These are phyloP conservation scores for Xylocampa areola DNA, from an alignment of 2,888 invertebrate species.

Conservation along the genomic window DNA sequence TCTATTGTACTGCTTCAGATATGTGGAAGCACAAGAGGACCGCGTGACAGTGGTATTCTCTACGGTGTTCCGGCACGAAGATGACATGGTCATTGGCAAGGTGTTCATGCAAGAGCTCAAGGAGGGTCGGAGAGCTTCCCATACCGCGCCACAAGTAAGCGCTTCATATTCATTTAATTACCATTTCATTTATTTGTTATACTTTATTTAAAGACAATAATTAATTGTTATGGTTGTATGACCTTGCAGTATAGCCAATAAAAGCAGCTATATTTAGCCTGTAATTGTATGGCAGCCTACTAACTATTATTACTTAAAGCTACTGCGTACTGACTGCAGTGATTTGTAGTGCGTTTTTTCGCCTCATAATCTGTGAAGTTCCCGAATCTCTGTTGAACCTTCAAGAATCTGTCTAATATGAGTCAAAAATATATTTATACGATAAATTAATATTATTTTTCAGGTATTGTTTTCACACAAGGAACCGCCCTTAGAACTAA, in stretches of 20 bases:
- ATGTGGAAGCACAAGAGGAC: conserved; percentile 99
- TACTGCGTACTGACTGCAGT: no score
- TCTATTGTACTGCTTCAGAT: conserved; percentile 89
- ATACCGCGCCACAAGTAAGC: conserved; percentile 95
- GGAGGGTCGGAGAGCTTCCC: conserved; percentile 98
- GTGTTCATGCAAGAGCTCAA: conserved; percentile 99
- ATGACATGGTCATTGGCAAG: conserved; percentile 99
- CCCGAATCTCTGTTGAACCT: no score
- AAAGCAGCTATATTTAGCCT: no score
- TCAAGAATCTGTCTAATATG: no score
- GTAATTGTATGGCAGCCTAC: no score
- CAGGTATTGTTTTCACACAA: conserved; percentile 97
- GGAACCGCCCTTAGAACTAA: conserved; percentile 98
- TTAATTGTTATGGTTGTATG: no score
- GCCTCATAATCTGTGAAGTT: no score
- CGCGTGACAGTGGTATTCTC: conserved; percentile 99
- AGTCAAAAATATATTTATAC: background rate
- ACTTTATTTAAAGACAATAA: no score
- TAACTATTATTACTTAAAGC: no score
- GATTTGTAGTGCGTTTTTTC: no score
- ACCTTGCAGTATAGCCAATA: no score
- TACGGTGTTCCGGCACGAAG: conserved; percentile 99
- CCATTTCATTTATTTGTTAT: no score
- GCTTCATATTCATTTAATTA: background rate
- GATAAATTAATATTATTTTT: conserved; percentile 41